Conservation (phyloP, 2,797 vertebrate genomes). For the Gadopsis marmoratus region DNA sequence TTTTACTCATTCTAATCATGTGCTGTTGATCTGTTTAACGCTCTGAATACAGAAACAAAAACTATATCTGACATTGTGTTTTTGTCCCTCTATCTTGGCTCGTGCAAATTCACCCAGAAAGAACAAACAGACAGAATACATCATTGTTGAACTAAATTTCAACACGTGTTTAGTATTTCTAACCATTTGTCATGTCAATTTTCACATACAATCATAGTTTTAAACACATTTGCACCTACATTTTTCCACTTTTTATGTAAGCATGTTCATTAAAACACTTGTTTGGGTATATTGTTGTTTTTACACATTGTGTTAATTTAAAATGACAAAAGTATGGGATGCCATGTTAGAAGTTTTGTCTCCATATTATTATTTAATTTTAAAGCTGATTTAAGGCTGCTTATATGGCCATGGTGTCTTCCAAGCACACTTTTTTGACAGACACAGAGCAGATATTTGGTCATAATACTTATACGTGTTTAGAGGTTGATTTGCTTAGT, state of each 20-base stretch:
- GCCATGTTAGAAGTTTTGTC: no score
- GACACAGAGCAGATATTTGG: no score
- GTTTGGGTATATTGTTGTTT: not conserved
- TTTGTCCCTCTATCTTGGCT: slow-evolving; percentile 27
- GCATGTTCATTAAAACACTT: not conserved
- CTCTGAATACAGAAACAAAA: not conserved
- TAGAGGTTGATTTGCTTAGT: no score
- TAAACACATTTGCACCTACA: not conserved
- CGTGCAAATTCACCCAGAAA: slow-evolving; percentile 12
- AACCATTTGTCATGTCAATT: slow-evolving; percentile 40
- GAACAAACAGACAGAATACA: slow-evolving; percentile 33
- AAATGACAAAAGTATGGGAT: no score
- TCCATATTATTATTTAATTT: no score
- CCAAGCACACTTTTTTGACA: no score
- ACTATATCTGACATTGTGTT: not conserved
- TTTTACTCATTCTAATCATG: not conserved
- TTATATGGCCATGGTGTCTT: no score
- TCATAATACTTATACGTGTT: no score
- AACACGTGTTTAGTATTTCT: slow-evolving; percentile 50
- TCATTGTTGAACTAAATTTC: slow-evolving; percentile 43
- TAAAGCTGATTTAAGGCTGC: no score
- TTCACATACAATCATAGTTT: slow-evolving; percentile 2
- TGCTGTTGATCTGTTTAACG: not conserved
- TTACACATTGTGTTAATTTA: not conserved
- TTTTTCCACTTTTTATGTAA: not conserved